Conservation (phyloP, 2,797 vertebrate genomes). For the Hydrolagus colliei region DNA sequence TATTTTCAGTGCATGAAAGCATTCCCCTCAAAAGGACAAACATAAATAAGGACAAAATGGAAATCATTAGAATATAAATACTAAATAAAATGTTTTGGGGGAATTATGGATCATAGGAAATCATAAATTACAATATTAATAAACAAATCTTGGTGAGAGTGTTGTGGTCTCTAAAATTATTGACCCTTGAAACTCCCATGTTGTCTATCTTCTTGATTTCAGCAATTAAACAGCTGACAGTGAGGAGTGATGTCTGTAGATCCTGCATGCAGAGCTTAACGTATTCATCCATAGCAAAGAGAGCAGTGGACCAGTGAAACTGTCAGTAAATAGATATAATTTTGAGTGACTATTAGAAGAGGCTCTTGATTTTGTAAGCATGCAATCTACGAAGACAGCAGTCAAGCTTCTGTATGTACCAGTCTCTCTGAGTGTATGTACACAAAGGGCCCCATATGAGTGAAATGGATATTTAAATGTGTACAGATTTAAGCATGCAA, state of each 20-base stretch:
- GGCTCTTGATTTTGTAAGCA: too few relatives aligned
- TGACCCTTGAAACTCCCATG: background rate
- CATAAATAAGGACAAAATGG: background rate
- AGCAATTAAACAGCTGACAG: background rate
- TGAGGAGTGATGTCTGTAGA: background rate
- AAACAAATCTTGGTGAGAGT: background rate
- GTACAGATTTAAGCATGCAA: too few relatives aligned
- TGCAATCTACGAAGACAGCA: too few relatives aligned
- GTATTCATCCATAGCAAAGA: background rate
- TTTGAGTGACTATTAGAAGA: background rate
- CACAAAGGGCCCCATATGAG: too few relatives aligned
- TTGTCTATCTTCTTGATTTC: background rate
- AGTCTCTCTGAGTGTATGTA: too few relatives aligned
- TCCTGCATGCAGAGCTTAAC: background rate
- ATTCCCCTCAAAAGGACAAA: background rate
- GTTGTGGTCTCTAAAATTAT: background rate
- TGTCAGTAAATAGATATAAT: background rate
- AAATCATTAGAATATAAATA: background rate
- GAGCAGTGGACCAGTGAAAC: background rate
- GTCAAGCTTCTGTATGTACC: too few relatives aligned
- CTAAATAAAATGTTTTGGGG: background rate
- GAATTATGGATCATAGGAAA: background rate
- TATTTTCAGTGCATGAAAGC: background rate
- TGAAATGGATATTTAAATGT: too few relatives aligned
- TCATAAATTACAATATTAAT: background rate